phyloP scores from a whole-genome alignment of 2,797 vertebrate species.

The Tapirus indicus region DNA sequence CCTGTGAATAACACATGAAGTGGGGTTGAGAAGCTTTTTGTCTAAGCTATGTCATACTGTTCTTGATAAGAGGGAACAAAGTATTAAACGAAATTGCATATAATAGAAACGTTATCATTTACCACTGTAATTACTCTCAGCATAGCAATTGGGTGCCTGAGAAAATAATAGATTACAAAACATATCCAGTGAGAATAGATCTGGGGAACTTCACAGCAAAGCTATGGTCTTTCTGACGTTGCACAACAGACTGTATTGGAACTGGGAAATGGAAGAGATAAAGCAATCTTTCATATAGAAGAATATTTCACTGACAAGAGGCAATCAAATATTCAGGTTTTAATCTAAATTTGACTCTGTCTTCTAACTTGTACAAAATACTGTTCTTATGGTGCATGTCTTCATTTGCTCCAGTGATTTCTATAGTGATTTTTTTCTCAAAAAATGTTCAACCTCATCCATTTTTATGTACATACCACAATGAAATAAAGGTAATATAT shows the following conservation, averaged over 20 bases:
- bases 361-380: not conserved
- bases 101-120: not conserved
- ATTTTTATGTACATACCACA: not conserved
- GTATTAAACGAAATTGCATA: not conserved
- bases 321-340: not conserved
- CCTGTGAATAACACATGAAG: not conserved
- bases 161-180: not conserved
- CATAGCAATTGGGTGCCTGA: not conserved
- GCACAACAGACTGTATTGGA: not conserved
- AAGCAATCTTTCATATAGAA: not conserved
- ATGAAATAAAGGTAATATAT: not conserved
- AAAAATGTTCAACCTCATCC: not conserved
- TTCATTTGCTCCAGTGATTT: not conserved
- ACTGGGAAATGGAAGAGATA: not conserved
- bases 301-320: not conserved
- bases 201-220: not conserved
- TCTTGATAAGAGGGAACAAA: not conserved
- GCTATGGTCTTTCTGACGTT: not conserved
- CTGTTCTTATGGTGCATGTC: not conserved
- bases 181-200: not conserved
- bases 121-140: slow-evolving; percentile 35
- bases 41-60: not conserved
- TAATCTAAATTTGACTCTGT: not conserved
- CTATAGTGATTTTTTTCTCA: not conserved
- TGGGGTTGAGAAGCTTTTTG: not conserved